Conservation (phyloP, 2,888 invertebrate species). For the Ommatoiulus sabulosus region DNA sequence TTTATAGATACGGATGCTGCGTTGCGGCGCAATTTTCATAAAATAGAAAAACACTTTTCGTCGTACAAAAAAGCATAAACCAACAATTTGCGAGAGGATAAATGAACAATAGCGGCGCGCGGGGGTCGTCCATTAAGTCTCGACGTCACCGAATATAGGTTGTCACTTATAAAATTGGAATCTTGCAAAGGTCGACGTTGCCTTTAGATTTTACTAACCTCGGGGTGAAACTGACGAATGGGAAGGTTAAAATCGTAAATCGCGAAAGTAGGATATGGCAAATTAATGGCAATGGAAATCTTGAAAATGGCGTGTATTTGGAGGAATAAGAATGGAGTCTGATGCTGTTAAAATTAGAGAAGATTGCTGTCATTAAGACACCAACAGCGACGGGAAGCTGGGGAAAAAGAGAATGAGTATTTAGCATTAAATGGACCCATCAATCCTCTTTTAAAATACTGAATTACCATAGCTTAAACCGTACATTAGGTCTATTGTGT, state of each 20-base stretch:
- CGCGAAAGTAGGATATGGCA: too few species aligned
- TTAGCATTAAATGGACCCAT: background rate
- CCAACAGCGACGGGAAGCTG: background rate
- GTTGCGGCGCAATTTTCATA: background rate
- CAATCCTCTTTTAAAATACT: background rate
- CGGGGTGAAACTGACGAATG: too few species aligned
- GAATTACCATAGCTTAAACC: background rate
- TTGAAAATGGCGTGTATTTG: too few species aligned
- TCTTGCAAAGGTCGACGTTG: too few species aligned
- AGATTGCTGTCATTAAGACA: background rate
- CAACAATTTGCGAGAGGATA: background rate
- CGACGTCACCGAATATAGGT: background rate
- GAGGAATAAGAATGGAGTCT: too few species aligned
- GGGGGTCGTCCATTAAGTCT: background rate
- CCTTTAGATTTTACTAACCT: too few species aligned
- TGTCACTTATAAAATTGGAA: too few species aligned
- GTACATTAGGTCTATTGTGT: background rate
- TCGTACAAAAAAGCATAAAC: background rate
- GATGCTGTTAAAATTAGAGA: too few species aligned
- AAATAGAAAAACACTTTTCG: background rate
- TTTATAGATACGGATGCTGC: background rate
- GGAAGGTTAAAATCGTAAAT: too few species aligned
- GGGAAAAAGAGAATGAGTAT: background rate
- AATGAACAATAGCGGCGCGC: background rate
- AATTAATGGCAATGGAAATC: too few species aligned